Base-by-base conservation (phyloP, 1,140 invertebrate genomes). In the Caenorhabditis briggsae region DNA sequence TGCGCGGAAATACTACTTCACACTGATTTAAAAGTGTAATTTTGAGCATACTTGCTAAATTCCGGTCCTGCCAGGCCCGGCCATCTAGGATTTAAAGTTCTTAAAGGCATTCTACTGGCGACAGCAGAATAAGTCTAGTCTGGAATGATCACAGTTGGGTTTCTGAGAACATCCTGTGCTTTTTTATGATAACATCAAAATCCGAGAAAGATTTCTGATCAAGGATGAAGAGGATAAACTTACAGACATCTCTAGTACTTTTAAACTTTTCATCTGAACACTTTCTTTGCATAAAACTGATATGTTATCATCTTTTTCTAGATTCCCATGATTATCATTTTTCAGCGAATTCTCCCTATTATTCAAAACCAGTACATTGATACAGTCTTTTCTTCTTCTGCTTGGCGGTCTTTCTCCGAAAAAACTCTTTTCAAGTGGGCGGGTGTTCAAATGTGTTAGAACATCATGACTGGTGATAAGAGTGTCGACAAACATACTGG, bases 401-500 rank as follows among this genome's bases (percentile, higher is more conserved):
- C 9, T 46, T 16, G 9, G 11, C 46, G 43, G 9, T 11, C 46
- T 50, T 50, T 50, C 33, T 1, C n/a, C n/a, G 43, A 78, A 78
- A 78, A 78, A 78, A 41, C 43, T n/a, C 33, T 33, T 33, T 74
- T 74, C 23, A 46, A 11, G n/a, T 46, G 64, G 46, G 64, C 8
- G 41, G 64, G 64, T 46, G 64, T 70, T 70, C 64, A 18, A 70
- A 78, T 78, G 70, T 78, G 70, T 78, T 78, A 70, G 70, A 78
- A 78, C 70, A 78, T 78, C 70, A 78, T 78, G 70, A 78, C 70
- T 41, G 20, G 70, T 78, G 70, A 78, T 78, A 78, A 78, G 70
- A 78, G 70, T 78, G 46, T 78, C 12, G 70, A n/a, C 70, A 78
- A 78, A 78, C 33, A 78, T 18, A 25, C 11, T 61, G 50, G 50